phyloP scores from a whole-genome alignment of 1,140 invertebrate species.

The Ostrea denselamellosa region DNA sequence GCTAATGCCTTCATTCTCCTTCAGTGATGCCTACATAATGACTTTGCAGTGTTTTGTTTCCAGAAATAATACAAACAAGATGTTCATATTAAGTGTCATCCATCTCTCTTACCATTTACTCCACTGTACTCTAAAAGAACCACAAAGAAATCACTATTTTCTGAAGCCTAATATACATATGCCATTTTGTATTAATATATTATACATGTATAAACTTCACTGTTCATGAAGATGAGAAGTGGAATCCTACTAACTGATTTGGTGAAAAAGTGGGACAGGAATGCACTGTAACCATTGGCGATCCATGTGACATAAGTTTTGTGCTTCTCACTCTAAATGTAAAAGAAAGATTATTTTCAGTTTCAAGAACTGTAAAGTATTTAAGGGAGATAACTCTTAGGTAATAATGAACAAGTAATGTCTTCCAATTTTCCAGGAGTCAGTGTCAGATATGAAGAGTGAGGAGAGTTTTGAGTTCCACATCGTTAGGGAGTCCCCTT shows the following conservation, averaged over 20 bases:
- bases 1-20: not conserved
- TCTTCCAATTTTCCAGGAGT: slow-evolving; percentile 45
- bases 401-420: too few relatives aligned
- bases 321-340: too few relatives aligned
- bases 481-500: slow-evolving; percentile 53
- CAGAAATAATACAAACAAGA: not conserved
- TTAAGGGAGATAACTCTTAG: too few relatives aligned
- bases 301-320: too few relatives aligned
- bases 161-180: not conserved
- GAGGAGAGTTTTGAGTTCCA: slow-evolving; percentile 55
- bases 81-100: not conserved
- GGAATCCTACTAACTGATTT: not conserved
- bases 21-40: not conserved
- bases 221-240: not conserved
- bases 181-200: slow-evolving; percentile 3
- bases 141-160: not conserved
- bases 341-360: too few relatives aligned
- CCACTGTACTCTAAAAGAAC: not conserved
- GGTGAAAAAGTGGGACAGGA: too few relatives aligned
- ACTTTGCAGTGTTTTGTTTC: not conserved
- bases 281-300: too few relatives aligned
- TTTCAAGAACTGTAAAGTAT: too few relatives aligned
- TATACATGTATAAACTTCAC: slow-evolving; percentile 14
- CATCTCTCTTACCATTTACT: not conserved
- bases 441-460: slow-evolving; percentile 44